Conservation (phyloP, 2,888 invertebrate genomes). For the Arctia plantaginis region DNA sequence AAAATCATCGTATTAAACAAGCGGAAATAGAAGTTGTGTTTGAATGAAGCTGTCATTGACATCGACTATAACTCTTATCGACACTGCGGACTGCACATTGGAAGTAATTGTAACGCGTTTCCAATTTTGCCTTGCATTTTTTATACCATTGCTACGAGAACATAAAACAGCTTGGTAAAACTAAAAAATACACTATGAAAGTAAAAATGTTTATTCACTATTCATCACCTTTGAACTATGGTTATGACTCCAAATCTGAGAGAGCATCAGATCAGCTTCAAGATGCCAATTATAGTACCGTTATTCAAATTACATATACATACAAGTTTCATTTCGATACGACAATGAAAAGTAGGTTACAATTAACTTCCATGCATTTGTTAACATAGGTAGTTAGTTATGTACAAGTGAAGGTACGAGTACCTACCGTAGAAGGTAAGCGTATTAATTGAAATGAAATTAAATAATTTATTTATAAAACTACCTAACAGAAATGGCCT, state of each 20-base stretch:
- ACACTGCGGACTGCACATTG: constrained; percentile 62
- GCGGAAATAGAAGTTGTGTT: constrained; percentile 60
- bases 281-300: too few species aligned
- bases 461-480: too few species aligned
- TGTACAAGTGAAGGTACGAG: neutral
- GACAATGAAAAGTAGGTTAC: neutral
- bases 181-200: neutral
- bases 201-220: neutral
- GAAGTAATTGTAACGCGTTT: constrained; percentile 54
- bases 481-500: neutral
- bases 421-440: neutral
- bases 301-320: too few species aligned
- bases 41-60: constrained; percentile 72
- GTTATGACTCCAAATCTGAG: neutral
- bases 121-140: constrained; percentile 41
- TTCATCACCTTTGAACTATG: neutral
- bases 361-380: neutral
- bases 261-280: neutral
- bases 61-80: constrained; percentile 69
- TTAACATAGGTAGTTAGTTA: neutral
- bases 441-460: neutral
- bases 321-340: neutral
- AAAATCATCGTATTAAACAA: constrained; percentile 61
- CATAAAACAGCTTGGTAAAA: neutral
- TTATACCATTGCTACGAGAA: neutral